Evolutionary conservation across 2,797 vertebrate species (phyloP).

Genomic region (Sebastes baramenuke): DNA sequence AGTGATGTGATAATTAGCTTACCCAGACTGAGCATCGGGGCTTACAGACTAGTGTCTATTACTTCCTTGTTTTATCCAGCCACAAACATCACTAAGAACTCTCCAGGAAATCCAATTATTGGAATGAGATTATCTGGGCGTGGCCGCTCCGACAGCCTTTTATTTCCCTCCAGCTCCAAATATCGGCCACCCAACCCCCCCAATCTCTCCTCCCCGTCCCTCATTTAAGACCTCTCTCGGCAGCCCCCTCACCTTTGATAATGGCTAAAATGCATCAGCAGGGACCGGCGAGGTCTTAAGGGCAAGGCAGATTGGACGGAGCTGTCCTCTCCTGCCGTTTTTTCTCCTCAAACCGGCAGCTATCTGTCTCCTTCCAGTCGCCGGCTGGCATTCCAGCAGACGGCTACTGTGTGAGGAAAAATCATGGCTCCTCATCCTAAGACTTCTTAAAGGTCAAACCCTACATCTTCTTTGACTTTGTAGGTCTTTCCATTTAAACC

Average conservation of each 20-base stretch:
- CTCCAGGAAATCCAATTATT: slow-evolving; percentile 67
- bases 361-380: slow-evolving; percentile 62
- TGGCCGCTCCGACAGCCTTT: slow-evolving; percentile 35
- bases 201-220: slow-evolving; percentile 21
- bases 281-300: slow-evolving; percentile 49
- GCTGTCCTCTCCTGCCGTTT: slow-evolving; percentile 34
- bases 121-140: slow-evolving; percentile 58
- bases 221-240: slow-evolving; percentile 53
- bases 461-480: slow-evolving; percentile 33
- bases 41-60: slow-evolving; percentile 25
- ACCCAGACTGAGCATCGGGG: neutral
- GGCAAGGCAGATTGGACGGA: slow-evolving; percentile 53
- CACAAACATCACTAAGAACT: slow-evolving; percentile 36
- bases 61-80: slow-evolving; percentile 10
- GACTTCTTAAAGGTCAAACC: slow-evolving; percentile 65
- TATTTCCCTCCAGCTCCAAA: slow-evolving; percentile 40
- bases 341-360: slow-evolving; percentile 50
- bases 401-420: slow-evolving; percentile 37
- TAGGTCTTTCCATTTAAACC: slow-evolving; percentile 36
- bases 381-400: slow-evolving; percentile 50
- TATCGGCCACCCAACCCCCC: slow-evolving; percentile 8
- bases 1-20: neutral
- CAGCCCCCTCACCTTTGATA: slow-evolving; percentile 70
- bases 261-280: slow-evolving; percentile 72
- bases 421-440: slow-evolving; percentile 29